Evolutionary conservation across 1,140 invertebrate genomes (phyloP).

Genomic region (Propsilocerus akamusi): DNA sequence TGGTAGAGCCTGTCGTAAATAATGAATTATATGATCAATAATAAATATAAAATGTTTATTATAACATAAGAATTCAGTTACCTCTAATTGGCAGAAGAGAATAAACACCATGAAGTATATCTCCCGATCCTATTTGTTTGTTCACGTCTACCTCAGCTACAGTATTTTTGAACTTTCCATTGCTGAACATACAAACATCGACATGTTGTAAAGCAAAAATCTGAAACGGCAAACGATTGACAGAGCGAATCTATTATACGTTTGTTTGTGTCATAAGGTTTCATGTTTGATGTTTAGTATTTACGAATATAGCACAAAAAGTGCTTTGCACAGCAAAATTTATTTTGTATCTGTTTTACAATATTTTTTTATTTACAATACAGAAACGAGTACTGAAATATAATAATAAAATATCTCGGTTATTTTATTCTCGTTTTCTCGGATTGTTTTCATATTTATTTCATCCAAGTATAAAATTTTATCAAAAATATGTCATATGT

Average conservation of each 20-base stretch:
- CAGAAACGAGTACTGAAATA: constrained; percentile 11
- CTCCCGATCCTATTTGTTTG: constrained; percentile 39
- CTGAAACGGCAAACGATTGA: constrained; percentile 27
- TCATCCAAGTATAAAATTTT: no score
- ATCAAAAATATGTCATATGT: no score
- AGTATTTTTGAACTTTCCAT: constrained; percentile 96
- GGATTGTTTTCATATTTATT: no score
- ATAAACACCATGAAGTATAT: constrained; percentile 39
- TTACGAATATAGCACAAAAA: not conserved
- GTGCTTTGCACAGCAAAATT: not conserved
- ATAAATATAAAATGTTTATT: not conserved
- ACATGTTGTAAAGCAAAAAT: constrained; percentile 86
- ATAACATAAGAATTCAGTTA: constrained; percentile 8
- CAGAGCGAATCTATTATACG: no score
- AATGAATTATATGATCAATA: not conserved
- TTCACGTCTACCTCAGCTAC: constrained; percentile 71
- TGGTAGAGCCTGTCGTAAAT: constrained; percentile 12
- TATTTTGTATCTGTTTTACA: not conserved
- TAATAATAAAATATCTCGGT: constrained; percentile 19
- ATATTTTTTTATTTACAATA: not conserved
- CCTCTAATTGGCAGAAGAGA: constrained; percentile 47
- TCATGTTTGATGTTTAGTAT: not conserved
- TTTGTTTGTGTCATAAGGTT: no score
- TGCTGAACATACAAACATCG: constrained; percentile 97
- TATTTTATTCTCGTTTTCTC: no score